Evolutionary conservation across 2,888 invertebrate genomes (phyloP), one percentile per base, ranked within the genome.

Genomic region (Deroplatys truncata): DNA sequence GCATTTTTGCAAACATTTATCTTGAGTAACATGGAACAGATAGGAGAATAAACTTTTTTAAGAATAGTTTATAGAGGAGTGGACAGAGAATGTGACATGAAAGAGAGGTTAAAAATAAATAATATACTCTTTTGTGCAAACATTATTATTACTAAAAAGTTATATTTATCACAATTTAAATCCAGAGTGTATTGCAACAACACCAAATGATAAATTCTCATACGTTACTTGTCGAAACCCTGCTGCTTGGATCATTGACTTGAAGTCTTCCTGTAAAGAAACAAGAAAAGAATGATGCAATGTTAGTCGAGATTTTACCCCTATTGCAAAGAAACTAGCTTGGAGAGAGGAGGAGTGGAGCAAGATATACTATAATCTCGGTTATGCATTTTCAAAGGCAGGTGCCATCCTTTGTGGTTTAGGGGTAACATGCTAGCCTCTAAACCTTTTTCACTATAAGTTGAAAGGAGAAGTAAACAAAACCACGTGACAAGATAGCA

Each of bases 171-270:
- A 97, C 91, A 98, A 94, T 94, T 99, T 99, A 93, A 98, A 98
- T 49, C 98, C 99, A 0, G 98, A 98, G 94, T 99, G 99, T 93
- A 99, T 98, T 85, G 99, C 97, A 90, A 98, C 98, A 8, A 98
- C 95, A 1, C 99, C 99, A 92, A 97, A 96, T 2, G 97, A 97
- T 89, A 99, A 94, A 94, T 99, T 99, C 94, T 98, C 98, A 93
- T 98, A 98, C 0, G 95, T 95, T 0, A 98, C 98, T 92, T 96
- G 95, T 84, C 96, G 94, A 94, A 99, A 99, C 10, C 99, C 99
- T 0, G 98, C 98, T 56, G 96, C 94, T 92, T 97, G 96, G 88
- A 99, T 98, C 97, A 99, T 98, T 5, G 93, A 92, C 93, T 97
- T 96, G 94, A 99, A 99, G 88, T 96, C 95, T 90, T 98, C 97